These are phyloP conservation scores for Tretioscincus oriximinensis DNA, from an alignment of 2,113 vertebrate genomes.

Conservation along the genomic window DNA sequence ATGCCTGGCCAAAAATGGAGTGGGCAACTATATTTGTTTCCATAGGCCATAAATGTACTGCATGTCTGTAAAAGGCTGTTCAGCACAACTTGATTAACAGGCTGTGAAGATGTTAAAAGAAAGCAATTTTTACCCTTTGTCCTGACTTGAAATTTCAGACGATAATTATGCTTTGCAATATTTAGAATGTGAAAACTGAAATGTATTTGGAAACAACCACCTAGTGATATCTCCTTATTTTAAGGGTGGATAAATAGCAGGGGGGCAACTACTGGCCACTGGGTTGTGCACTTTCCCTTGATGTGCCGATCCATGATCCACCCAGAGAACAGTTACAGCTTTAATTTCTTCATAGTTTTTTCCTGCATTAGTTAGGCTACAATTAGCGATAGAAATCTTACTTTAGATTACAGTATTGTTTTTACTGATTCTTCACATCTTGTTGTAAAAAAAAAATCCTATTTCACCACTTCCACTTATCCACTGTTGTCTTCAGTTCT, in stretches of 20 bases:
- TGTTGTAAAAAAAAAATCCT: not conserved
- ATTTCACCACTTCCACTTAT: not conserved
- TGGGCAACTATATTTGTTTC: no score
- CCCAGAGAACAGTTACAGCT: no score
- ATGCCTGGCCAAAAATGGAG: no score
- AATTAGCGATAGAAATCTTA: not conserved
- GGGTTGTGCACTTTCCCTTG: no score
- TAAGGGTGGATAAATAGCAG: no score
- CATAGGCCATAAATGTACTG: no score
- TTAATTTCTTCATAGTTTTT: not conserved
- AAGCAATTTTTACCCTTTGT: not conserved
- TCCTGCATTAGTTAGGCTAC: not conserved
- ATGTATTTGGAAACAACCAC: not conserved
- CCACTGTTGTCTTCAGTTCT: no score
- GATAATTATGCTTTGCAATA: not conserved
- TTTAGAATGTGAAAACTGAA: not conserved
- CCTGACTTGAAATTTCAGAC: not conserved
- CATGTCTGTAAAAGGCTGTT: no score
- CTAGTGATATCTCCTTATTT: not conserved
- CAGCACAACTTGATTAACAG: no score
- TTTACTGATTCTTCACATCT: not conserved
- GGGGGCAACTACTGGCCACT: no score
- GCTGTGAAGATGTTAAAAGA: not conserved
- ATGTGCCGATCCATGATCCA: no score
- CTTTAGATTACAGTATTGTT: not conserved